phyloP scores from a whole-genome alignment of 1,140 invertebrate genomes.

The honey bee (Apis mellifera) region Amel_HAv3.1 CM009941.2:11368501-11369000 shows the following conservation, averaged over 20 bases:
- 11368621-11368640: neutral
- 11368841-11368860: too few relatives aligned
- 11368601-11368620: conserved; percentile 14
- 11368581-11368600: conserved; percentile 17
- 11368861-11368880: too few relatives aligned
- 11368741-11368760: neutral
- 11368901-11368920: too few relatives aligned
- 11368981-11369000: too few relatives aligned
- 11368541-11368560: conserved; percentile 14
- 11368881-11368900: too few relatives aligned
- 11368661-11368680: neutral
- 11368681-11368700: neutral
- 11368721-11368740: neutral
- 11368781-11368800: neutral
- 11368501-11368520: conserved; percentile 25
- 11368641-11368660: neutral
- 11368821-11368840: too few relatives aligned
- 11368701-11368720: too few relatives aligned
- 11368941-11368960: too few relatives aligned
- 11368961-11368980: too few relatives aligned
- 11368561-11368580: neutral
- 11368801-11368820: neutral
- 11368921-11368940: too few relatives aligned
- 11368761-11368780: neutral
- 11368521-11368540: conserved; percentile 31